Percentiles rank a stretch among this genome's conserved stretches.
Conservation (phyloP, 2,797 vertebrate genomes). For the Melanotaenia trifasciata region DNA sequence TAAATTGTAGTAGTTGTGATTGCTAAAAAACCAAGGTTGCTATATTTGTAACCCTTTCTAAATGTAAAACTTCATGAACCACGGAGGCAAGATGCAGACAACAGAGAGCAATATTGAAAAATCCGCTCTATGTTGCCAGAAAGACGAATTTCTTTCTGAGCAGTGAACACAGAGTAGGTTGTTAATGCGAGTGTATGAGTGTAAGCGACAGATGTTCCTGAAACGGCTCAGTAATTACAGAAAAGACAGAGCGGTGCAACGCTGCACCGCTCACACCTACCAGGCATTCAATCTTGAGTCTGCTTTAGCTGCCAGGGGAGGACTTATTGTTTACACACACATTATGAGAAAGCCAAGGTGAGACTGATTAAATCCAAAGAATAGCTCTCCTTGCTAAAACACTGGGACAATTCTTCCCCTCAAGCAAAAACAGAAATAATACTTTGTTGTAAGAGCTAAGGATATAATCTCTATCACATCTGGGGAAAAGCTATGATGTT, state of each 20-base stretch:
- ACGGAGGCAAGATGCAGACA: neutral
- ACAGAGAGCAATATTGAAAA: neutral
- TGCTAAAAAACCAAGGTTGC: neutral
- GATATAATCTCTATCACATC: conserved; percentile 54
- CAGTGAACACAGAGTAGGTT: conserved; percentile 26
- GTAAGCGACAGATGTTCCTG: conserved; percentile 77
- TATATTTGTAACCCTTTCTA: neutral
- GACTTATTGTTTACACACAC: conserved; percentile 78
- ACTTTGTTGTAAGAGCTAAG: conserved; percentile 50
- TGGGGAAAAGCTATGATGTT: conserved; percentile 33
- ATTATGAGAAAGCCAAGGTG: conserved; percentile 78
- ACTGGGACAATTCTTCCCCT: conserved; percentile 58
- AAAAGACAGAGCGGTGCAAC: conserved; percentile 60
- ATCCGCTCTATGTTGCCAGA: conserved; percentile 10
- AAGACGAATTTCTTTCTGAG: conserved; percentile 35
- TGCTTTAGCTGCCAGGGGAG: conserved; percentile 72
- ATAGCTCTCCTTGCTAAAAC: conserved; percentile 61
- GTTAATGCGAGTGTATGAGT: conserved; percentile 52
- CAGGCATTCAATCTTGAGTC: conserved; percentile 75
- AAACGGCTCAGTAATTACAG: conserved; percentile 82
- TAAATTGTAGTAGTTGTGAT: neutral
- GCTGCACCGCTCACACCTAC: conserved; percentile 67
- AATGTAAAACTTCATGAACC: conserved; percentile 17
- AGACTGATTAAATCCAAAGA: conserved; percentile 78
- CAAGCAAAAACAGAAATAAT: conserved; percentile 51